These are phyloP conservation scores for Monodelphis domestica DNA, from an alignment of 2,797 vertebrate genomes.

Conservation along the genomic window DNA sequence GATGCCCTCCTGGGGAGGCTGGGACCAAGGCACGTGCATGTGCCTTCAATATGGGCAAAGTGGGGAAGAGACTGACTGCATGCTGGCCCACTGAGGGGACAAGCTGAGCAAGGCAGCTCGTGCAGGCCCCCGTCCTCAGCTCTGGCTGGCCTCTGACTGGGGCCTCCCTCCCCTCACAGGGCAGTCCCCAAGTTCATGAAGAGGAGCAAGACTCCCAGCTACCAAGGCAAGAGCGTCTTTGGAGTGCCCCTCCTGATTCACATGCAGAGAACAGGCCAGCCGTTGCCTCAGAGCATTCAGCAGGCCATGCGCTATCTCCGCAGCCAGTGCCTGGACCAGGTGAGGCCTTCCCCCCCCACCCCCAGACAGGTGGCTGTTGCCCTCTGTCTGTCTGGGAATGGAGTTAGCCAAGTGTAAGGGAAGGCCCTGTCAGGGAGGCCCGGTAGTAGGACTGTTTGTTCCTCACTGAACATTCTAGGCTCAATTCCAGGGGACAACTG, in stretches of 20 bases:
- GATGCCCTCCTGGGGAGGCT: background rate
- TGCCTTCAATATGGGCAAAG: background rate
- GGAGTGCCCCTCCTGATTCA: slow-evolving; percentile 89
- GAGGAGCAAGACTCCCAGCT: slow-evolving; percentile 89
- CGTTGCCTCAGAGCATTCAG: slow-evolving; percentile 92
- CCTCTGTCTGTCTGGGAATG: background rate
- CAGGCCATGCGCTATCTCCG: slow-evolving; percentile 92
- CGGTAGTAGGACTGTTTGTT: no score
- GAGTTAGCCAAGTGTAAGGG: background rate
- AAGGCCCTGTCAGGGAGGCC: no score
- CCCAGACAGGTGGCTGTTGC: background rate
- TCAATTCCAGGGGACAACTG: no score
- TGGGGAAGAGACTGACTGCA: background rate
- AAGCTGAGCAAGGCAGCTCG: background rate
- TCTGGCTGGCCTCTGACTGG: background rate
- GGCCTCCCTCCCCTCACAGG: slow-evolving; percentile 79
- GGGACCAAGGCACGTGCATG: background rate
- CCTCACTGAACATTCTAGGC: no score
- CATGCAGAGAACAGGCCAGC: slow-evolving; percentile 89
- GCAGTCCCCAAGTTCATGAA: slow-evolving; percentile 93
- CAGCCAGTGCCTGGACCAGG: slow-evolving; percentile 91
- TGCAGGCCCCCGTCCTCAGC: background rate
- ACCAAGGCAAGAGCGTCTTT: slow-evolving; percentile 89
- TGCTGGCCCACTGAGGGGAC: background rate
- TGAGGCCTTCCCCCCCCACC: slow-evolving; percentile 71